These are phyloP conservation scores for Laticauda colubrina DNA, from an alignment of 2,113 vertebrate species.

Conservation along the genomic window DNA sequence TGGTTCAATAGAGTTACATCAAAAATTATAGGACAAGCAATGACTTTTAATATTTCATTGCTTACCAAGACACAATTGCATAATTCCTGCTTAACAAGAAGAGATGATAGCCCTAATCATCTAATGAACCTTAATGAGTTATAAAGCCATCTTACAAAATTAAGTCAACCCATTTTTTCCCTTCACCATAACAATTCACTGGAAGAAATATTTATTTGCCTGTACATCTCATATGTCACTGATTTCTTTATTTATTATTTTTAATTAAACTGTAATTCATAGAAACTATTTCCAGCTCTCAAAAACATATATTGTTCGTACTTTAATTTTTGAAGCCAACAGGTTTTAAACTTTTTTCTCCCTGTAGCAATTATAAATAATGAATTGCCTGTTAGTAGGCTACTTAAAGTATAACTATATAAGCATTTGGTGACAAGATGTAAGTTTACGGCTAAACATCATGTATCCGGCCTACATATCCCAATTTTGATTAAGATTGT, in stretches of 20 bases:
- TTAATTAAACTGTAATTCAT: background rate
- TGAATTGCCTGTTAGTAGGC: background rate
- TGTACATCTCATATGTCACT: background rate
- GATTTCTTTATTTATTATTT: background rate
- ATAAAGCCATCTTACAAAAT: background rate
- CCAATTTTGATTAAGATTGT: background rate
- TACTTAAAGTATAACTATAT: background rate
- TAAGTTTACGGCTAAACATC: background rate
- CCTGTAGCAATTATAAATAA: background rate
- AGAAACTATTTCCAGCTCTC: background rate
- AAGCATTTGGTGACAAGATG: background rate
- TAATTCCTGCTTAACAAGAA: background rate
- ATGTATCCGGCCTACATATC: background rate
- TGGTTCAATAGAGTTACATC: background rate
- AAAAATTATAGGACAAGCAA: background rate
- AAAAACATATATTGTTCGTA: background rate
- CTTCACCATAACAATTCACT: background rate
- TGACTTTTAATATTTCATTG: background rate
- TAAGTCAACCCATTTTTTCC: background rate
- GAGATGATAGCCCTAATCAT: background rate
- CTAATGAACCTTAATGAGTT: background rate
- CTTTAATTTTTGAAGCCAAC: background rate
- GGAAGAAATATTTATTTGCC: background rate
- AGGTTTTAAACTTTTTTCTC: background rate
- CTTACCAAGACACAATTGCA: background rate